Evolutionary conservation across 2,888 invertebrate genomes (phyloP), one percentile per base, ranked within the genome.

Genomic region (Lycocerus yunnanus): DNA sequence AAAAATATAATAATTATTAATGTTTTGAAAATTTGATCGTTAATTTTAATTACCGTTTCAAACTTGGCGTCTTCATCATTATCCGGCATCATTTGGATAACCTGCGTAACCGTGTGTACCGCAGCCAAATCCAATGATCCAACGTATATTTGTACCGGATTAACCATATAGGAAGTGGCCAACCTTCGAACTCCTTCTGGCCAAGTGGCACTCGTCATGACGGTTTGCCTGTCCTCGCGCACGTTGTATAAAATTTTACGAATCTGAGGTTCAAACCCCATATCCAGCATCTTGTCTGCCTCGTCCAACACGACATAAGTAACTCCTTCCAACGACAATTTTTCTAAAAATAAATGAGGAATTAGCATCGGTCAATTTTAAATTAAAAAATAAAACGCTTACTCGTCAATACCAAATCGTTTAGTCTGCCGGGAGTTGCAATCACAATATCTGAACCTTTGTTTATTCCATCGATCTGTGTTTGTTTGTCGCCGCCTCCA

Each of bases 121-220:
- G 98, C 97, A 4, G 96, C 94, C 79, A 98, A 89, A 87, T 98
- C 97, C 58, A 93, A 89, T 67, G 93, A 92, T 0, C 98, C 98
- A 18, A 98, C 94, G 85, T 93, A 95, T 0, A 97, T 94, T 87
- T 97, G 96, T 69, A 97, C 90, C 0, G 98, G 97, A 85, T 97
- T 92, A 71, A 91, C 93, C 93, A 97, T 95, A 84, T 97, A 98
- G 1, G 92, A 92, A 78, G 93, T 90, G 0, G 97, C 97, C 60
- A 98, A 88, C 15, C 95, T 89, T 14, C 97, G 90, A 1, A 98
- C 97, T 60, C 93, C 95, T 69, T 90, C 88, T 0, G 98, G 98
- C 98, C 98, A 98, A 0, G 98, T 98, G 13, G 98, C 98, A 84
- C 93, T 93, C 0, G 98, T 98, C 97, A 98, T 97, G 0, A 98